Evolutionary conservation across 2,113 vertebrate species (phyloP).

Genomic region (Balaeniceps rex): DNA sequence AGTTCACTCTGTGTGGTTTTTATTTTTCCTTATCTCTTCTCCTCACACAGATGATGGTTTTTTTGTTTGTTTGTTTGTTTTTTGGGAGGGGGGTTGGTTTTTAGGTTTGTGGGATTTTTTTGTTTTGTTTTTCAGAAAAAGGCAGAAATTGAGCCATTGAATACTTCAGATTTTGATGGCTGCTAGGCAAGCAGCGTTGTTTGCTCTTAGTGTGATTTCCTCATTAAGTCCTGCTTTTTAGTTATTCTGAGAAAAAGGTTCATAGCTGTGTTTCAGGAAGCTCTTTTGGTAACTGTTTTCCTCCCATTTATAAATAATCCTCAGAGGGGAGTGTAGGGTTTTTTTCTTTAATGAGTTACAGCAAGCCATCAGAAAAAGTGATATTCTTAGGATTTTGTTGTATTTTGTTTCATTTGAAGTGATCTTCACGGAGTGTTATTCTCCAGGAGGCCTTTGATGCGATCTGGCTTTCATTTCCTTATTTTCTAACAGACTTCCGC

Average conservation of each 20-base stretch:
- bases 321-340: background rate
- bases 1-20: background rate
- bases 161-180: background rate
- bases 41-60: background rate
- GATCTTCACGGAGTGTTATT: background rate
- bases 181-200: background rate
- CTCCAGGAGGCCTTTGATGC: background rate
- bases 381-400: background rate
- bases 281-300: background rate
- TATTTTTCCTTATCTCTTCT: background rate
- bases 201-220: background rate
- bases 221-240: background rate
- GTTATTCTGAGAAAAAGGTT: background rate
- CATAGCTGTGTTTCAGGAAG: background rate
- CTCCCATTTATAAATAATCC: background rate
- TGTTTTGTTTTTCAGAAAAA: background rate
- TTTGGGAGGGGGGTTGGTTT: rapidly evolving
- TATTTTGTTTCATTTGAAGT: background rate
- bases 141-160: background rate
- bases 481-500: background rate
- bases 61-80: background rate
- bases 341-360: background rate
- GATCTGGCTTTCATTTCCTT: background rate
- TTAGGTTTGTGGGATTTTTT: background rate
- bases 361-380: background rate